Conservation (phyloP, 2,888 invertebrate genomes). For the Erpobdella octoculata region DNA sequence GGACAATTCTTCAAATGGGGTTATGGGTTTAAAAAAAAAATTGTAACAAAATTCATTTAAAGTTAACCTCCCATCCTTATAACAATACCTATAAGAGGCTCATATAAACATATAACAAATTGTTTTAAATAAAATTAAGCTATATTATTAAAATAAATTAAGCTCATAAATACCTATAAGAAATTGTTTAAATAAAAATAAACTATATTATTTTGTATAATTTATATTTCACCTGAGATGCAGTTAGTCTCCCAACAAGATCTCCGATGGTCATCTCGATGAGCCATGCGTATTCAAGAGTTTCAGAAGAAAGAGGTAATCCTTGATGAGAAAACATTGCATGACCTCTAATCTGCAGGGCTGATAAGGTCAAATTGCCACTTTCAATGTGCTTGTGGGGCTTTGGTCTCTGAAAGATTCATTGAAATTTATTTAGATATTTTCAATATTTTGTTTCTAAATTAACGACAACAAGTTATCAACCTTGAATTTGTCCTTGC, state of each 20-base stretch:
- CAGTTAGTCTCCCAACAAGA: constrained; percentile 78
- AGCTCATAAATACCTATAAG: too few species aligned
- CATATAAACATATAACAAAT: background rate
- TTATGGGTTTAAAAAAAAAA: too few species aligned
- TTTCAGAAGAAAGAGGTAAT: constrained; percentile 80
- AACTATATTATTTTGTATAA: too few species aligned
- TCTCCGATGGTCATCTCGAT: constrained; percentile 89
- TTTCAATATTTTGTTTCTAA: background rate
- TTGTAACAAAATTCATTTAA: too few species aligned
- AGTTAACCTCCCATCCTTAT: too few species aligned
- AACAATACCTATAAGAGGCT: background rate
- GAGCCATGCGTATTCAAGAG: constrained; percentile 93
- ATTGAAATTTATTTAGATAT: background rate
- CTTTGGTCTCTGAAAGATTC: constrained; percentile 24
- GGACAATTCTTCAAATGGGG: too few species aligned
- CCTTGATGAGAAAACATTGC: constrained; percentile 78
- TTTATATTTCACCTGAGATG: constrained; percentile 70
- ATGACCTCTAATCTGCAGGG: constrained; percentile 67
- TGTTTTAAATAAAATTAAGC: background rate
- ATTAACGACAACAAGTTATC: background rate
- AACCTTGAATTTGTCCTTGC: constrained; percentile 48
- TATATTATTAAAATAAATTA: too few species aligned
- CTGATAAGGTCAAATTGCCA: constrained; percentile 62
- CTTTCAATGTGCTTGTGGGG: constrained; percentile 45
- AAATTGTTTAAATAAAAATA: too few species aligned